Evolutionary conservation across 2,888 invertebrate species (phyloP).

Genomic region (Oxycera nigricornis): DNA sequence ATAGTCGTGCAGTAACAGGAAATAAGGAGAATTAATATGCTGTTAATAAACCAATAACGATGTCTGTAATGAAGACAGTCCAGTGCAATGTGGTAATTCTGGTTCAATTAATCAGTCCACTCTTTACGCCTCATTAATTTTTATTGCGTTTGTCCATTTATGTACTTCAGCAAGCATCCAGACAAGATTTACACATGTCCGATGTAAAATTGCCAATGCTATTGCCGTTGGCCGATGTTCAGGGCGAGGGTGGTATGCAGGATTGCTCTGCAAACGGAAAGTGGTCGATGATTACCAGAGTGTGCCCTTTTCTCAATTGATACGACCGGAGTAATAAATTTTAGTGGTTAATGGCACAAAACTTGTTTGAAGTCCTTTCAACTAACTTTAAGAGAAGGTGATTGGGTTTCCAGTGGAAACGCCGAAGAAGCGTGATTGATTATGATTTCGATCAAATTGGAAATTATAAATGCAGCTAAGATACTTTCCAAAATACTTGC

Average conservation of each 20-base stretch:
- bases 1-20: too few relatives aligned
- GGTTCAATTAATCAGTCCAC: constrained; percentile 6
- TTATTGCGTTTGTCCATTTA: background rate
- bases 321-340: background rate
- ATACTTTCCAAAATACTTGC: too few relatives aligned
- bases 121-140: constrained; percentile 1
- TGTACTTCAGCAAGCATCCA: background rate
- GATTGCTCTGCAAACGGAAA: background rate
- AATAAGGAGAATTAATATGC: background rate
- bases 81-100: background rate
- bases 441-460: too few relatives aligned
- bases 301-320: background rate
- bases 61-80: background rate
- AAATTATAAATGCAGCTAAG: too few relatives aligned
- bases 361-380: background rate
- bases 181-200: background rate
- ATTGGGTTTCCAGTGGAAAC: too few relatives aligned
- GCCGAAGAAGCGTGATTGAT: too few relatives aligned
- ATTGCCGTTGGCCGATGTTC: background rate
- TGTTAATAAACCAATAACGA: background rate
- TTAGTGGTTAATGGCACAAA: background rate
- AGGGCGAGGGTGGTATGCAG: background rate
- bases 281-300: background rate
- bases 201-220: background rate
- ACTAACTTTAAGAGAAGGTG: background rate